Conservation (phyloP, 2,113 vertebrate species). For the Vanacampus margaritifer region DNA sequence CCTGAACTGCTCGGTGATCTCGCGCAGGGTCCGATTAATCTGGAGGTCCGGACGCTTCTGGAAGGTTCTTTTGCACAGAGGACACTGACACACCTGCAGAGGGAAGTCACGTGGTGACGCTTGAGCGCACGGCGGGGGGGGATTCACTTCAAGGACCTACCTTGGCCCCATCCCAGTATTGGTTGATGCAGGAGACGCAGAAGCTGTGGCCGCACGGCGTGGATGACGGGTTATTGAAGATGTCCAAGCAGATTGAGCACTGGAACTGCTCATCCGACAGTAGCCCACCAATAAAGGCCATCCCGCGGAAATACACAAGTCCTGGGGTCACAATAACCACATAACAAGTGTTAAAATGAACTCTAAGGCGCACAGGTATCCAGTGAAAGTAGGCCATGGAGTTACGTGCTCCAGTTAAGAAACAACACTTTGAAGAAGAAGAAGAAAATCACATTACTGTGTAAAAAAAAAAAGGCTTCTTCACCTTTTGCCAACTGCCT, state of each 20-base stretch:
- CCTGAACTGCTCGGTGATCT: constrained; percentile 72
- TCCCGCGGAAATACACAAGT: constrained; percentile 22
- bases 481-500: too few species aligned
- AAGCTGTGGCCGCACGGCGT: constrained; percentile 70
- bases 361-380: background rate
- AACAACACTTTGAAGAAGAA: background rate
- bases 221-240: constrained; percentile 65
- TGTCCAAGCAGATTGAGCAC: constrained; percentile 69
- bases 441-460: too few species aligned
- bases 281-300: constrained; percentile 50
- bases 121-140: background rate
- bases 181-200: constrained; percentile 65
- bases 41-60: constrained; percentile 65
- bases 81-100: constrained; percentile 62
- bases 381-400: background rate
- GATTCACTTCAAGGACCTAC: constrained; percentile 9
- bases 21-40: constrained; percentile 70
- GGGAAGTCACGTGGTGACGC: background rate
- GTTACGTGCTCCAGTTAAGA: background rate
- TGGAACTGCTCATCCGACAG: constrained; percentile 64
- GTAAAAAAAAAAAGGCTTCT: too few species aligned
- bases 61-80: constrained; percentile 71
- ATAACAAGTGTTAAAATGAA: background rate
- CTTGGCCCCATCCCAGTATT: constrained; percentile 55
- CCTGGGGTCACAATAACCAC: background rate